Base-by-base conservation (phyloP, 2,797 vertebrate genomes). In the Balearica regulorum region DNA sequence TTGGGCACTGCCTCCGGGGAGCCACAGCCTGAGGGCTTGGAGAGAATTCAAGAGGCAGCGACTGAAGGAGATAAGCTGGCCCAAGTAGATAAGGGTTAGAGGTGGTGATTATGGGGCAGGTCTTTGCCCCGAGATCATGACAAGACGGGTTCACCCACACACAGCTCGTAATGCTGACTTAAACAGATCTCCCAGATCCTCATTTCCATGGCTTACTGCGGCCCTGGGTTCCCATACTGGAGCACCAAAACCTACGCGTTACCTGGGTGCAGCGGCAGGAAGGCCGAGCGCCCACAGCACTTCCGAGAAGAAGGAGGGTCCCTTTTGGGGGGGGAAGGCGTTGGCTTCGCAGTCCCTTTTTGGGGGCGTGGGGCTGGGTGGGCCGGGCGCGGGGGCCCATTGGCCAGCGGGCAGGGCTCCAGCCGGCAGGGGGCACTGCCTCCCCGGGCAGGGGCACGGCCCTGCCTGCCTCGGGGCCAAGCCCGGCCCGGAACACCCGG, bases 131-230 rank as follows among this genome's bases (percentile, higher is more conserved):
- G 4, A 80, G 84, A 94, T 94, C 91, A 95, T 92, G 95, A 93
- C 96, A 94, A 83, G 93, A 93, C 87, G 46, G 91, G 92, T 96
- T 97, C 96, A 96, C 95, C 95, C 96, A 96, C 96, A 96, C 73
- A 91, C 71, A 72, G 64, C 49, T 37, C 8, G 9, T 89, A 94
- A 66, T 73, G 95, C 95, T 96, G 93, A 96, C 95, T 93, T 95
- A 24, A 87, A 93, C 80, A 96, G 91, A 94, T 91, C 94, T 91
- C 61, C 73, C 84, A 87, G 92, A 89, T 82, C 61, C 86, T 92
- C 65, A 92, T 96, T 96, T 93, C 94, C 94, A 90, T 76, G 90
- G 43, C 62, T 87, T 11, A 2, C 65, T 61, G 83, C 24, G 5
- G 69, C n/a, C 61, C 17, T 1, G 2, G 29, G 84, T 91, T 95